phyloP scores from a whole-genome alignment of 2,797 vertebrate species.

The Hozukius guyotensis region DNA sequence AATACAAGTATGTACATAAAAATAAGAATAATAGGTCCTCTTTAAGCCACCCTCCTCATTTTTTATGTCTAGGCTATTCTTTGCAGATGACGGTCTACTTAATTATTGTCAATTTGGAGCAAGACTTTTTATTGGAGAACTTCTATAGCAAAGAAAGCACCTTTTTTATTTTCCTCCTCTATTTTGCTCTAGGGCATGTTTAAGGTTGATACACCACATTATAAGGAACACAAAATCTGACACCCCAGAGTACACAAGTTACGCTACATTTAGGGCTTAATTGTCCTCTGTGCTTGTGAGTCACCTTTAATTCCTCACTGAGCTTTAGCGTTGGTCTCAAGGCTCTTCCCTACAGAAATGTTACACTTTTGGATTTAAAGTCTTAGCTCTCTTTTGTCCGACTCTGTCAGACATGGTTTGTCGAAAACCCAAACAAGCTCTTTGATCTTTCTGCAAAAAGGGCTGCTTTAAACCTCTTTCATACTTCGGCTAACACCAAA shows the following conservation, averaged over 20 bases:
- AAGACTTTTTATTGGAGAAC: neutral
- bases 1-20: too few species aligned
- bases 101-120: neutral
- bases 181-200: neutral
- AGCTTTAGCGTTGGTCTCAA: slow-evolving; percentile 8
- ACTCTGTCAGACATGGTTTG: slow-evolving; percentile 32
- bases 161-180: neutral
- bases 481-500: slow-evolving; percentile 45
- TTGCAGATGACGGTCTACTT: neutral
- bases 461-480: slow-evolving; percentile 31
- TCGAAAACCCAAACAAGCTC: slow-evolving; percentile 31
- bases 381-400: slow-evolving; percentile 1
- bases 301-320: slow-evolving; percentile 20
- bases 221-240: neutral
- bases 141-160: neutral
- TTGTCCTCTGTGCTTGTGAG: neutral
- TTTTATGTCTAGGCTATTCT: neutral
- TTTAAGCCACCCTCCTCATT: neutral
- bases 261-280: slow-evolving; percentile 7
- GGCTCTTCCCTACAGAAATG: neutral
- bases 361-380: slow-evolving; percentile 20
- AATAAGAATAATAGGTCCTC: too few species aligned
- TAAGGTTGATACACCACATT: neutral
- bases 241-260: neutral
- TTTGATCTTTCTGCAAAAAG: slow-evolving; percentile 36